Base-by-base conservation (phyloP, 2,797 vertebrate species). In the Hybognathus amarus region DNA sequence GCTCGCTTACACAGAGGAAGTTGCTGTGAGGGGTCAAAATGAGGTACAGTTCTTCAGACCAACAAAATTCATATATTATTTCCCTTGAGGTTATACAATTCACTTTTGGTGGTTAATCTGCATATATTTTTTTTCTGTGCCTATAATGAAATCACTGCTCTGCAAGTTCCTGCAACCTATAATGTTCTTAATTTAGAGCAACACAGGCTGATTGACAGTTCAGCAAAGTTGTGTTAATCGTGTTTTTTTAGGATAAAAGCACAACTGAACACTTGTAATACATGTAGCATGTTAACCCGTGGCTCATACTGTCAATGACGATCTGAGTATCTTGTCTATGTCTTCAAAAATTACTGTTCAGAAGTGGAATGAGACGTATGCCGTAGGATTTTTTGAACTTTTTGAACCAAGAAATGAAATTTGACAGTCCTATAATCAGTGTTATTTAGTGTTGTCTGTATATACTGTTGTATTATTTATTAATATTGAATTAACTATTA, bases 11-110 rank as follows among this genome's bases (percentile, higher is more conserved):
- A 91, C 90, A 63, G 96, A 97, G 61, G 94, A 94, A 1, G 86
- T 91, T 77, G 91, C 87, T 6, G 2, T 89, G 40, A 95, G 87
- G 85, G 90, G 88, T 90, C 89, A 92, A 0, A 95, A 97, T 89
- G 96, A 97, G 97, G 97, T 97, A 92, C 42, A 13, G 2, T 17
- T 17, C 36, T 40, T 1, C 17, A 24, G 12, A 38, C 3, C 7
- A 5, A 59, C 56, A 54, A 15, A 22, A 64, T 61, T 47, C 40
- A 67, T 54, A 52, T 22, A 66, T 40, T 15, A 8, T 66, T 54
- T 20, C 27, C 22, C 20, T 50, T 0, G 0, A 38, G 56, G 27
- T 64, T 45, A n/a, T 7, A 33, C 5, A 11, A 5, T 79, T 67
- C 40, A 30, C 27, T 4, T 18, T 64, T 52, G 11, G 6, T 36